Base-by-base conservation (phyloP, 53 echinoderm and acorn worm species). In the Arbacia lixula region DNA sequence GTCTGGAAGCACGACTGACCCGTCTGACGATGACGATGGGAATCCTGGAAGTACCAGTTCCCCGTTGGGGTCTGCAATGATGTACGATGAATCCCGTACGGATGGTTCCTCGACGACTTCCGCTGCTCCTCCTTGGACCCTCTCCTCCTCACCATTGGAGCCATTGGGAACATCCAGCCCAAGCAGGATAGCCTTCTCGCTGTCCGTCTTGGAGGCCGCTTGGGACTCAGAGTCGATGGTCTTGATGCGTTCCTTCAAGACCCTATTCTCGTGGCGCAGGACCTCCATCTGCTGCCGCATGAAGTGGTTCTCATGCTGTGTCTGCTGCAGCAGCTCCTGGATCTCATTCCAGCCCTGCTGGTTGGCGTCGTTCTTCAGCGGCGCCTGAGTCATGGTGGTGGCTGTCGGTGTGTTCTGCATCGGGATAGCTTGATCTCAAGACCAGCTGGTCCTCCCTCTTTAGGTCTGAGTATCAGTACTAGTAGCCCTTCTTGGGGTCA, bases 291-390 rank as follows among this genome's bases (percentile, higher is more conserved):
- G 94, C 34, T 95, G 91, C 32, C 94, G 60, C 94, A 99, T 99
- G 88, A 95, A 88, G 42, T 68, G 89, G 75, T 99, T 99, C 79
- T 99, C 99, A 69, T 86, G 91, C 87, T 99, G 99, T n/a, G 99
- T 95, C 66, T 99, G 94, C 61, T 99, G 99, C 5, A 99, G 94
- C 20, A 99, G 87, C 50, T 92, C 92, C 65, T 99, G 94, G 65
- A 99, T 99, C 83, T 99, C 99, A 29, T 86, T 89, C 94, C 99
- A 99, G 42, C 99, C 99, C 82, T 81, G 82, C 82, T 81, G 82
- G 64, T 81, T 81, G 49, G 82, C 82, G 62, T 81, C 82, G 65
- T 81, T 81, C 82, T 81, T 81, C 28, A 81, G 40, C 82, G 64
- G 82, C 49, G 64, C 82, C 34, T 61, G 64, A 20, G 62, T 63